Conservation (phyloP, 2,797 vertebrate species). For the Chiroxiphia lanceolata region DNA sequence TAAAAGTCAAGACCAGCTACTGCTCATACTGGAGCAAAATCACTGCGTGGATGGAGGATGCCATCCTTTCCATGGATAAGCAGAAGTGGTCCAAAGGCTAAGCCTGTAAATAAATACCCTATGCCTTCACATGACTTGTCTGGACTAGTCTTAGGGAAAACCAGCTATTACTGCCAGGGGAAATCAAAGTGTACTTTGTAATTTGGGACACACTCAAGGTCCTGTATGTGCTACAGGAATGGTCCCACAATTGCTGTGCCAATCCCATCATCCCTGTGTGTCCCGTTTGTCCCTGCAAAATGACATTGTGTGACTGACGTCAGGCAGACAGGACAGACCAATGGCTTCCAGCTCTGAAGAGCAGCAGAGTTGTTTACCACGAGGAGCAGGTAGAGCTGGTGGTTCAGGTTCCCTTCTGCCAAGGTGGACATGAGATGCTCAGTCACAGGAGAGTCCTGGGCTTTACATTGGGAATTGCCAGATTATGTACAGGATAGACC, state of each 20-base stretch:
- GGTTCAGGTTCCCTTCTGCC: not conserved
- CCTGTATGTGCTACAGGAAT: not conserved
- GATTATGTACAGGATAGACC: not conserved
- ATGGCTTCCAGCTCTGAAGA: not conserved
- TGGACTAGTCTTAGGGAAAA: not conserved
- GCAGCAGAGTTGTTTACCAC: not conserved
- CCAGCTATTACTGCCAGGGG: not conserved
- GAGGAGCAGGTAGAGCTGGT: not conserved
- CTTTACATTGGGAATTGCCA: not conserved
- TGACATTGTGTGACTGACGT: accelerated
- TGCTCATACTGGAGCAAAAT: not conserved
- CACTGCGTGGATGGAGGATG: not conserved
- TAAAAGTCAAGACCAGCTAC: not conserved
- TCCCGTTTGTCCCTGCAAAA: not conserved
- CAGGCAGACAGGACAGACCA: not conserved
- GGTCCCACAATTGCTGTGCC: not conserved
- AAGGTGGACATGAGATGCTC: not conserved
- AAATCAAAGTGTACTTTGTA: not conserved
- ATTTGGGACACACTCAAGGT: not conserved
- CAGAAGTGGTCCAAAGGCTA: not conserved
- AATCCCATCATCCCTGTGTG: not conserved
- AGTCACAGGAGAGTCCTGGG: not conserved
- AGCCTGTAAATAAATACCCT: not conserved
- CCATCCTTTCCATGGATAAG: not conserved
- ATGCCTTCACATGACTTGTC: not conserved